Evolutionary conservation across 1,140 invertebrate species (phyloP).

Genomic region (Parapsyche elsis): DNA sequence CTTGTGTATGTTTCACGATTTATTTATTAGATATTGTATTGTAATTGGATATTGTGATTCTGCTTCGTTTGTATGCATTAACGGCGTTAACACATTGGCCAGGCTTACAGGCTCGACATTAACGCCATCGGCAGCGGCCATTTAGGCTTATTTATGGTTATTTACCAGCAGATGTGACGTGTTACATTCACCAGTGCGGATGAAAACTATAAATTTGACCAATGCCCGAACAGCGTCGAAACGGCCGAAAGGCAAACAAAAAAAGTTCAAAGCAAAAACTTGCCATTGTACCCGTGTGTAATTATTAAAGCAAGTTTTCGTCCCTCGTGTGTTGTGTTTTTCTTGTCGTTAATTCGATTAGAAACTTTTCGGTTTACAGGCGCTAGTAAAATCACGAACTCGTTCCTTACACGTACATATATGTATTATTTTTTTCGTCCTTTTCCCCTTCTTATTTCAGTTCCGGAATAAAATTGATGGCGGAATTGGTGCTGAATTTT

Average conservation of each 20-base stretch:
- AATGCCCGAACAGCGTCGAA: too few relatives aligned
- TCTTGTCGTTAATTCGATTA: conserved; percentile 9
- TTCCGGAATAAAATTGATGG: not conserved
- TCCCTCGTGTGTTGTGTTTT: not conserved
- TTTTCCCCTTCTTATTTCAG: not conserved
- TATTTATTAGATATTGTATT: too few relatives aligned
- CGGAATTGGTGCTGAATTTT: not conserved
- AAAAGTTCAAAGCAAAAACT: too few relatives aligned
- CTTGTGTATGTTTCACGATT: too few relatives aligned
- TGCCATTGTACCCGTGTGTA: too few relatives aligned
- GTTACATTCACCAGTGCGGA: not conserved
- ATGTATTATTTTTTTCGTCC: not conserved
- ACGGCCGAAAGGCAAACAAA: too few relatives aligned
- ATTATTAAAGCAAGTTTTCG: not conserved
- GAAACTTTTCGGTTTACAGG: not conserved
- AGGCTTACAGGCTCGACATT: not conserved
- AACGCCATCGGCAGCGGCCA: not conserved
- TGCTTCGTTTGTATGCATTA: conserved; percentile 4
- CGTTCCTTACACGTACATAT: not conserved
- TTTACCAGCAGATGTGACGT: not conserved
- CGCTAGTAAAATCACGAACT: not conserved
- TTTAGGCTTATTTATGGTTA: not conserved
- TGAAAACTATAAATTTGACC: not conserved
- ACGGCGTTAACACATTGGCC: not conserved
- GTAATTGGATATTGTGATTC: not conserved